A percentile compares a stretch with the other conserved stretches of the same genome.
phyloP scores from a whole-genome alignment of 2,797 vertebrate species.

The Hoplostethus mediterraneus region DNA sequence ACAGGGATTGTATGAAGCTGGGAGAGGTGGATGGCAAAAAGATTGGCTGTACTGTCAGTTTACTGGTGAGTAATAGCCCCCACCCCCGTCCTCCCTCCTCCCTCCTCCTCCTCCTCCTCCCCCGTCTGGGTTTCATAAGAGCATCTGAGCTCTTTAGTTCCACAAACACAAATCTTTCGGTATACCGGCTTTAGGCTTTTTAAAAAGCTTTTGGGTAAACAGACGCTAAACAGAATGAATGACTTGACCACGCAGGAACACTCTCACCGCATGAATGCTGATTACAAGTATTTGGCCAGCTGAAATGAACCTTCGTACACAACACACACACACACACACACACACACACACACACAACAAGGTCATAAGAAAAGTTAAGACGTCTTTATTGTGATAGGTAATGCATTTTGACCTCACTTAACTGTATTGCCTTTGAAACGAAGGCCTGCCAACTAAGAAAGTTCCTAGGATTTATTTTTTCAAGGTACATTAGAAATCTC shows the following conservation, averaged over 20 bases:
- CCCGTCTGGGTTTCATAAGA: neutral
- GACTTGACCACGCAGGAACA: neutral
- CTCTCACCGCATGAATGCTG: neutral
- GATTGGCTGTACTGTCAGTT: conserved; percentile 98
- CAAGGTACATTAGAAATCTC: neutral
- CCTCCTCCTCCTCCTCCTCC: neutral
- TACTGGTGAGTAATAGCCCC: conserved; percentile 89
- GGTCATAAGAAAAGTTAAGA: neutral
- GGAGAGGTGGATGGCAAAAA: conserved; percentile 99
- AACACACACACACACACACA: neutral
- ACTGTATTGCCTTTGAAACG: neutral
- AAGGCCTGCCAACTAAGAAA: too few species aligned
- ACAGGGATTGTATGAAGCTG: conserved; percentile 98
- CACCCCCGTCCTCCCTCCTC: neutral
- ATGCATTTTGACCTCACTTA: neutral
- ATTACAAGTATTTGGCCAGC: neutral
- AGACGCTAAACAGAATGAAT: neutral
- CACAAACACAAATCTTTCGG: neutral
- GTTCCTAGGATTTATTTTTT: neutral
- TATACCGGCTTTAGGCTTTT: neutral
- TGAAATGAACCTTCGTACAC: neutral
- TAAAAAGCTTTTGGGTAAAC: neutral
- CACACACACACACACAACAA: neutral
- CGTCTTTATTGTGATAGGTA: neutral
- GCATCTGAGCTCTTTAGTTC: neutral